phyloP scores from a whole-genome alignment of 2,797 vertebrate species.

The Pangasius larnaudii region DNA sequence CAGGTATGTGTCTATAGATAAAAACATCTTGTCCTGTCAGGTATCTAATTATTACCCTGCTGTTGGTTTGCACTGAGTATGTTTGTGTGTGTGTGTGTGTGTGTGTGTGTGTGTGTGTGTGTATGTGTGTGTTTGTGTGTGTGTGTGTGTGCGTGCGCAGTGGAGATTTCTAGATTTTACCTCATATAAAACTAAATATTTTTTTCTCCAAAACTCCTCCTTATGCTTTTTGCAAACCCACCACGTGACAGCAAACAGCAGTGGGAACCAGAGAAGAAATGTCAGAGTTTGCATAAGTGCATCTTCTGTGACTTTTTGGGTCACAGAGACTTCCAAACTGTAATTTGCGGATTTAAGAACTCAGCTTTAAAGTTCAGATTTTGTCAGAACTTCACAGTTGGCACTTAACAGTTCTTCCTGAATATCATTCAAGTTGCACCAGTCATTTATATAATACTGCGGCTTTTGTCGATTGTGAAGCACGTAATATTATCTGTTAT shows the following conservation, averaged over 20 bases:
- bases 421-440: neutral
- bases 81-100: constrained; percentile 14
- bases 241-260: neutral
- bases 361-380: constrained; percentile 17
- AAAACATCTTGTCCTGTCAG: constrained; percentile 51
- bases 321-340: constrained; percentile 1
- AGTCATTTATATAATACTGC: too few relatives aligned
- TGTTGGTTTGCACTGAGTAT: neutral
- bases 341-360: constrained; percentile 25
- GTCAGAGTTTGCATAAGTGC: constrained; percentile 19
- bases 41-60: constrained; percentile 53
- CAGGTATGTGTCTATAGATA: constrained; percentile 42
- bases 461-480: neutral
- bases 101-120: neutral
- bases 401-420: neutral
- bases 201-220: neutral
- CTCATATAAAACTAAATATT: constrained; percentile 14
- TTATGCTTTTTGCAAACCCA: constrained; percentile 25
- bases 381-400: constrained; percentile 4
- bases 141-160: neutral
- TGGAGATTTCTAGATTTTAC: constrained; percentile 54
- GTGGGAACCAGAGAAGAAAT: constrained; percentile 16
- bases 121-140: neutral
- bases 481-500: neutral
- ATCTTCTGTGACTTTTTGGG: constrained; percentile 23